Evolutionary conservation across 2,797 vertebrate species (phyloP), one percentile per base, ranked within the genome.

Genomic region (Sebastes cheni): DNA sequence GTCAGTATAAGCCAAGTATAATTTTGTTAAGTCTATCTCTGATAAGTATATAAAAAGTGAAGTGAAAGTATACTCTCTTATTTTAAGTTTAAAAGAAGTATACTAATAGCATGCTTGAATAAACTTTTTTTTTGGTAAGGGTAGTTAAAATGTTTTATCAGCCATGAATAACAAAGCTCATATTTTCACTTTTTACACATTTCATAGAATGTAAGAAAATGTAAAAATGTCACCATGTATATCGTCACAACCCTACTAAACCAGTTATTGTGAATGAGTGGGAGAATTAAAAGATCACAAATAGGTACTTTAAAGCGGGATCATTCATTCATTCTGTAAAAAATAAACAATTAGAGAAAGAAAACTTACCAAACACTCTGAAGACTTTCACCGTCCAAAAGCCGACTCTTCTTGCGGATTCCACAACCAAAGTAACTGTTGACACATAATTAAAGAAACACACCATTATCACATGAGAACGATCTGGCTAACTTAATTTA

Each of bases 391-490:
- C 18, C 5, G 2, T 59, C 32, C 59, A 58, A 79, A 82, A 22
- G 22, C 12, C 3, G 36, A 11, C 14, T 59, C 61, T 54, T 65
- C 54, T 29, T 20, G 25, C 6, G 54, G 36, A 79, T n/a, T 75
- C 14, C 30, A 39, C 46, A 18, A 32, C 55, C 32, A 75, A 74
- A 77, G 56, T 29, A 66, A 66, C 61, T 64, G 61, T 8, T 67
- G 22, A 52, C 16, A 20, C n/a, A 54, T 59, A 71, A 86, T 81
- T 67, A 60, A 67, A 60, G 61, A 76, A 72, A 70, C 54, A 50
- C 64, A 71, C 11, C 72, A 62, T 76, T 27, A 88, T 93, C 93
- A 93, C 92, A 87, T 93, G 94, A 90, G 83, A 50, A 14, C 56
- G 30, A 42, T 29, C 62, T 61, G 75, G 50, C 22, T 90, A 92